Conservation (phyloP, 2,113 vertebrate genomes). For the Macquaria australasica region DNA sequence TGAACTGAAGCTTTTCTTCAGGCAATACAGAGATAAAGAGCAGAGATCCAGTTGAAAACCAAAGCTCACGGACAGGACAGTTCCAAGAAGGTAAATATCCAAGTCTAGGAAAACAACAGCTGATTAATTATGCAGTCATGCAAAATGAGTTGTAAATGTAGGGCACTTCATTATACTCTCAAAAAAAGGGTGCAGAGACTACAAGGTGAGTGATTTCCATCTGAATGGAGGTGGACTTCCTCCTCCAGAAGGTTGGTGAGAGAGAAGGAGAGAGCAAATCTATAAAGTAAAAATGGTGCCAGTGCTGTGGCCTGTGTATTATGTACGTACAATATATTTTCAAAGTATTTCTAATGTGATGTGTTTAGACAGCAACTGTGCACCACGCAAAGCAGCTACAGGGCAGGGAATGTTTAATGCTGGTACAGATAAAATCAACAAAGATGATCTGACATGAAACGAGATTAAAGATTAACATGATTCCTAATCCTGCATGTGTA, state of each 20-base stretch:
- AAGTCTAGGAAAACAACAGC: conserved; percentile 17
- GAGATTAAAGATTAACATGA: conserved; percentile 48
- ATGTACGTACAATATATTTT: background rate
- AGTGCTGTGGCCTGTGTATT: background rate
- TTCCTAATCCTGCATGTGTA: conserved; percentile 49
- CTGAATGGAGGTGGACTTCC: conserved; percentile 32
- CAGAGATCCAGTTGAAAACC: background rate
- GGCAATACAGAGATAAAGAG: background rate
- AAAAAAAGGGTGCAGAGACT: background rate
- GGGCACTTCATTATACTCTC: conserved; percentile 41
- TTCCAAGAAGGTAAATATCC: background rate
- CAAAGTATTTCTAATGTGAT: background rate
- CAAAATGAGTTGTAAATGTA: conserved; percentile 47
- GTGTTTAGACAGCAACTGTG: background rate
- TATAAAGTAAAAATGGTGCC: background rate
- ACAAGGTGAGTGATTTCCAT: conserved; percentile 23
- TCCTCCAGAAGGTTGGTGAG: background rate
- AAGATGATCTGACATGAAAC: conserved; percentile 41
- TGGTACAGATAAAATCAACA: conserved; percentile 39
- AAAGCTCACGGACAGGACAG: background rate
- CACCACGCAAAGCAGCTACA: background rate
- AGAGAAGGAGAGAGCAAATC: background rate
- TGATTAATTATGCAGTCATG: conserved; percentile 46
- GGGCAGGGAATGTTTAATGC: background rate
- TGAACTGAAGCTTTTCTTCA: background rate